phyloP scores from a whole-genome alignment of 2,797 vertebrate genomes.

The Rhadinocentrus ornatus region DNA sequence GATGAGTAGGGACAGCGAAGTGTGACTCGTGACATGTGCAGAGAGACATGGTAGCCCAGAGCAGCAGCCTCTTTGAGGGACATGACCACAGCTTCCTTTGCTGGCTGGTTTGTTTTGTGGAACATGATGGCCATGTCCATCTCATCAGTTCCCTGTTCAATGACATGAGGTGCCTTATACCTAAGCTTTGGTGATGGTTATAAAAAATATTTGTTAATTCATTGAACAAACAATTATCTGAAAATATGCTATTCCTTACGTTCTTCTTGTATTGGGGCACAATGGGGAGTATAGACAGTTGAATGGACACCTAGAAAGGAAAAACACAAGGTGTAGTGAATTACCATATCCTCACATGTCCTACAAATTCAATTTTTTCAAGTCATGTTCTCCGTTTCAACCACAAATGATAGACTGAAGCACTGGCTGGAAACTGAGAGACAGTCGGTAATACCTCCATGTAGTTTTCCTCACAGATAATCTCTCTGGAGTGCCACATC shows the following conservation, averaged over 20 bases:
- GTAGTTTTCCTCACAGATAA: slow-evolving; percentile 83
- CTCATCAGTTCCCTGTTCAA: slow-evolving; percentile 31
- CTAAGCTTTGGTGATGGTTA: too few relatives aligned
- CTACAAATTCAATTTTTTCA: background rate
- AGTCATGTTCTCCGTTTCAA: background rate
- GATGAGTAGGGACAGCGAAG: slow-evolving; percentile 74
- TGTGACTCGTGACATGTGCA: slow-evolving; percentile 59
- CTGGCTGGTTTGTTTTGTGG: slow-evolving; percentile 50
- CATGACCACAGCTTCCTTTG: slow-evolving; percentile 49
- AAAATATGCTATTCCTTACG: slow-evolving; percentile 3
- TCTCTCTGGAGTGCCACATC: slow-evolving; percentile 74
- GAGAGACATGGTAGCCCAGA: slow-evolving; percentile 75
- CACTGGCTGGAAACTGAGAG: too few relatives aligned
- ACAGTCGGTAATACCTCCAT: slow-evolving; percentile 72
- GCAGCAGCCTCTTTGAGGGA: slow-evolving; percentile 62
- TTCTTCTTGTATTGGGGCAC: background rate
- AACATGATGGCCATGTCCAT: slow-evolving; percentile 72
- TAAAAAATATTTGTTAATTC: background rate
- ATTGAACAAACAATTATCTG: background rate
- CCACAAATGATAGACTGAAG: background rate
- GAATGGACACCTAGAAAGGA: slow-evolving; percentile 58
- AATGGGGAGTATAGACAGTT: background rate
- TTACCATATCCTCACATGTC: background rate
- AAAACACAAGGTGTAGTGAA: background rate
- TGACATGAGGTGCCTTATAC: background rate